Evolutionary conservation across 1,140 invertebrate genomes (phyloP), one percentile per base, ranked within the genome.

Genomic region (Plutomurus gul): DNA sequence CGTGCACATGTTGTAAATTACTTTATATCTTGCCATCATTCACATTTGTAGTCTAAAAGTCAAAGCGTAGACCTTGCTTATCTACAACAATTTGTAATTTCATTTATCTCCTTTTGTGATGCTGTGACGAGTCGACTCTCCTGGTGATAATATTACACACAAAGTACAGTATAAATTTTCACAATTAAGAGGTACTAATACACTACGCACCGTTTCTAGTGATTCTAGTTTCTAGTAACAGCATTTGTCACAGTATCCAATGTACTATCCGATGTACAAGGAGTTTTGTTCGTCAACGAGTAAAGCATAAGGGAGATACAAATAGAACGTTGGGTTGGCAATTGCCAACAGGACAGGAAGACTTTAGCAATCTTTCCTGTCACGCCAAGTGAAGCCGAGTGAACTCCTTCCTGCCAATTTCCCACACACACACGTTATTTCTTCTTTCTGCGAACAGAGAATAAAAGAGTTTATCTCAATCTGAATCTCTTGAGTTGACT

Each of bases 381-480:
- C 56, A n/a, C 10, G 56, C 56, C 27, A 65, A 65, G 2, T 2
- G 39, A n/a, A 43, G 39, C n/a, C n/a, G n/a, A 25, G 30, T n/a
- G 18, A 27, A 30, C 51, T 27, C 56, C 56, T 65, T 65, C 56
- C 56, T n/a, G 56, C 56, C 27, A 65, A 65, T 65, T 65, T 65
- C 27, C 56, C 27, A 33, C n/a, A 36, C n/a, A 49, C 13, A 33
- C n/a, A 33, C n/a, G 3, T 22, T 51, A 33, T 65, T 33, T 65
- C 27, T 65, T 65, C 56, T n/a, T n/a, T n/a, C 56, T n/a, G 56
- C 56, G 36, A 65, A 65, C 27, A 65, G 10, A 43, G 56, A 65
- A 65, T 65, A 65, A 65, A 65, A 36, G 25, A 65, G 27, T 65
- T 65, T 65, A 65, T 65, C 56, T 65, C 56, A 65, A 65, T 65